Conservation (phyloP, 1,140 invertebrate genomes). For the Hydropsyche tenuis region DNA sequence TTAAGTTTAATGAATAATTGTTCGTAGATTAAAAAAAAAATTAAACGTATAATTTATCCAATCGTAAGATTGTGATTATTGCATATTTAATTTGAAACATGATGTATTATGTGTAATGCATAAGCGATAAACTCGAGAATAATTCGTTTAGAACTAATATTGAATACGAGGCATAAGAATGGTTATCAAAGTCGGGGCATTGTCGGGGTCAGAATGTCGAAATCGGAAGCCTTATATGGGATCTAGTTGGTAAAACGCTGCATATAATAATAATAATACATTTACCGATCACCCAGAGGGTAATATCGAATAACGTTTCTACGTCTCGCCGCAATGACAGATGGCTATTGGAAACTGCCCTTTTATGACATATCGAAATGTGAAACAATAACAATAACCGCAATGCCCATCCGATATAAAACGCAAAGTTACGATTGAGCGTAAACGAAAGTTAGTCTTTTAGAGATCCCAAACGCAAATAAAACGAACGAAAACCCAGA, state of each 20-base stretch:
- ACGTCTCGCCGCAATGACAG: slow-evolving; percentile 27
- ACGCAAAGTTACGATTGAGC: background rate
- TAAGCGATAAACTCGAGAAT: no score
- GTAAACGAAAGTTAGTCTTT: no score
- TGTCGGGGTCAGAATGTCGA: slow-evolving; percentile 33
- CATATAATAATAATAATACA: slow-evolving; percentile 12
- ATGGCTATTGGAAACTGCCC: slow-evolving; percentile 41
- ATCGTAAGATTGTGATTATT: no score
- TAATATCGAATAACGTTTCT: slow-evolving; percentile 9
- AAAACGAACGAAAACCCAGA: slow-evolving; percentile 28
- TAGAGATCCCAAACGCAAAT: slow-evolving; percentile 29
- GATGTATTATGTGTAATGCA: no score
- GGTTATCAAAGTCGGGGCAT: slow-evolving; percentile 30
- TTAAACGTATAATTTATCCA: no score
- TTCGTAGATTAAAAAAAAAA: no score
- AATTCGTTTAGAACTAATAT: slow-evolving; percentile 11
- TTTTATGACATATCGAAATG: slow-evolving; percentile 31
- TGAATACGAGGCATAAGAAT: slow-evolving; percentile 7
- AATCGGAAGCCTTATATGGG: slow-evolving; percentile 37
- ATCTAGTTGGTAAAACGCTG: slow-evolving; percentile 26
- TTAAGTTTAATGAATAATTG: no score
- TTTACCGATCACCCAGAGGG: slow-evolving; percentile 25
- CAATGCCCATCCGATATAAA: background rate
- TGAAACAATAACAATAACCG: slow-evolving; percentile 10
- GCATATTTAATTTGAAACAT: no score